Evolutionary conservation across 2,797 vertebrate genomes (phyloP).

Genomic region (Choloepus didactylus): DNA sequence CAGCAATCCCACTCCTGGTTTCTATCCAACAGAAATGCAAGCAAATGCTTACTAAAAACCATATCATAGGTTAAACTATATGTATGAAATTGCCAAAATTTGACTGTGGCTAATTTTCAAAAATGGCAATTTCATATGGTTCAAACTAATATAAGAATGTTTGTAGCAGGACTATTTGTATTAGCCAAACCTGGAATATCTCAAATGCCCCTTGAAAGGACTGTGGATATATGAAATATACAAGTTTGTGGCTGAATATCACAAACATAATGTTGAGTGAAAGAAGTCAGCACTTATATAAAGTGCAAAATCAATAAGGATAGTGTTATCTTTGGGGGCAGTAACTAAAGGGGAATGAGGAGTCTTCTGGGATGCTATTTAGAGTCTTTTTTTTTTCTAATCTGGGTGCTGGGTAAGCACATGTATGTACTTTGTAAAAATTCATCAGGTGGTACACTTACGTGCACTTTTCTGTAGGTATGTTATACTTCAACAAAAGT

Average conservation of each 20-base stretch:
- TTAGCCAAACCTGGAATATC: background rate
- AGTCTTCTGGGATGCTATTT: background rate
- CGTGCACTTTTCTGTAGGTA: background rate
- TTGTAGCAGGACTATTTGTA: background rate
- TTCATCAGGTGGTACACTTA: background rate
- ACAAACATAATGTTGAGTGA: background rate
- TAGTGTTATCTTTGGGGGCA: background rate
- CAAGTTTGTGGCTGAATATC: background rate
- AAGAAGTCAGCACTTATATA: background rate
- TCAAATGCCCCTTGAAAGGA: background rate
- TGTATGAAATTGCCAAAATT: background rate
- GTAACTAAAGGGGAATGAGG: background rate
- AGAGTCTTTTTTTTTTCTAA: background rate
- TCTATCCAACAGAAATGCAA: background rate
- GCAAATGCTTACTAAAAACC: background rate
- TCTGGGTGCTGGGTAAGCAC: background rate
- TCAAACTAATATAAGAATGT: background rate
- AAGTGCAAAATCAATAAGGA: background rate
- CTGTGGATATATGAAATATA: background rate
- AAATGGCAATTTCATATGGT: background rate
- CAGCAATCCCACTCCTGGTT: background rate
- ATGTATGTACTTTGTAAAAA: background rate
- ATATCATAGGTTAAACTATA: background rate
- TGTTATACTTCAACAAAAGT: background rate
- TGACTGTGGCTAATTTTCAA: background rate